Percentiles rank a stretch among this genome's conserved stretches.
These are phyloP conservation scores for Anagrus nilaparvatae DNA, from an alignment of 1,140 invertebrate species.

Conservation along the genomic window DNA sequence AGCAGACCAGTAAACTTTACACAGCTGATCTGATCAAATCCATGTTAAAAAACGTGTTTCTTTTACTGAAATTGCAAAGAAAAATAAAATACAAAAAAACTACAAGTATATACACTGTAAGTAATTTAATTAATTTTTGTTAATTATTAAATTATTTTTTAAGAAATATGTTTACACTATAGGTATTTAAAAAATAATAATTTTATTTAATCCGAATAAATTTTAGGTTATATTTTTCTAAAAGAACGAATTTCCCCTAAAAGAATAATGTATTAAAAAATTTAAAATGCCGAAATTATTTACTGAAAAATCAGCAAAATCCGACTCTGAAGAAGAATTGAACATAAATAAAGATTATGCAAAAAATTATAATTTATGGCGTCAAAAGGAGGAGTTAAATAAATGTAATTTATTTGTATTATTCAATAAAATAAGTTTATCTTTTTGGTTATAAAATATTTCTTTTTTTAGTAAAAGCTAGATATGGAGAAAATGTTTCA, in stretches of 20 bases:
- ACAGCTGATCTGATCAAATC: no score
- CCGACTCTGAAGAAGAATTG: conserved; percentile 40
- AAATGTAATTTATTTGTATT: conserved; percentile 53
- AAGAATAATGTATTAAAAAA: neutral
- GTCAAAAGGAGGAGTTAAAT: conserved; percentile 75
- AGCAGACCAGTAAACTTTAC: no score
- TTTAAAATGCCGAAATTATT: conserved; percentile 32
- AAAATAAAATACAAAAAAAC: neutral
- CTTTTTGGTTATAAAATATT: conserved; percentile 11
- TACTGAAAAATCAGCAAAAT: conserved; percentile 37
- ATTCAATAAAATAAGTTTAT: conserved; percentile 7
- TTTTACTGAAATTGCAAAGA: no score
- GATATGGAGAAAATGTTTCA: conserved; percentile 51
- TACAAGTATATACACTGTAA: neutral
- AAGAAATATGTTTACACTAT: no score
- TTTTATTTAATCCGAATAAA: conserved; percentile 3
- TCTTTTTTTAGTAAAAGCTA: conserved; percentile 56
- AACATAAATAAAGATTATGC: conserved; percentile 72
- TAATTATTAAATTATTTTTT: no score
- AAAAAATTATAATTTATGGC: conserved; percentile 67
- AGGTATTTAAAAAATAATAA: no score
- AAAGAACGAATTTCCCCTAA: conserved; percentile 7
- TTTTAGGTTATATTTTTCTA: conserved; percentile 7
- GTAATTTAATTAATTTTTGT: neutral
- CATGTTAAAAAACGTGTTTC: no score